These are phyloP conservation scores for Crepidodera aurea DNA, from an alignment of 2,888 invertebrate genomes.

Conservation along the genomic window DNA sequence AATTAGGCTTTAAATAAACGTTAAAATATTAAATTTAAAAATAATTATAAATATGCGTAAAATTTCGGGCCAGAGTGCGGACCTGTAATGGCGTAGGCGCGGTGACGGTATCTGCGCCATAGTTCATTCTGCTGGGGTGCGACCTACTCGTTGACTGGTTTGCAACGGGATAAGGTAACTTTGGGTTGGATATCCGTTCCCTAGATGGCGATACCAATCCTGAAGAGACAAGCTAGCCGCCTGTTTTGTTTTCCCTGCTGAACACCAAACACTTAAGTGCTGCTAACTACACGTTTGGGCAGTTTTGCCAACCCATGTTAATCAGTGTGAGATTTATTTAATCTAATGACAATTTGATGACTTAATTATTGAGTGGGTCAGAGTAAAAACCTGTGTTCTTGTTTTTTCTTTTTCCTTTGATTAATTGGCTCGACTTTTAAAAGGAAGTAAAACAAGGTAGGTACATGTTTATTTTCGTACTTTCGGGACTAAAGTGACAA, in stretches of 20 bases:
- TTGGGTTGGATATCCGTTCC: constrained; percentile 11
- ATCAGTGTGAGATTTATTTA: no score
- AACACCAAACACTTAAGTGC: constrained; percentile 54
- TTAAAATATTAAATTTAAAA: no score
- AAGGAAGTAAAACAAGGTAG: no score
- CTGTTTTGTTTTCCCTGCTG: constrained; percentile 48
- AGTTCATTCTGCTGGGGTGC: constrained; percentile 57
- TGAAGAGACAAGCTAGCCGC: constrained; percentile 45
- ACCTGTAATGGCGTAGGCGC: constrained; percentile 63
- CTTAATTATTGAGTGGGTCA: no score
- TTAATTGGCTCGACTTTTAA: no score
- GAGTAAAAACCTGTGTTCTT: no score
- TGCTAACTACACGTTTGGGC: constrained; percentile 35
- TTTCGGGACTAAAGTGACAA: no score
- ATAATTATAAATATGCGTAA: constrained; percentile 24
- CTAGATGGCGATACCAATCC: constrained; percentile 27
- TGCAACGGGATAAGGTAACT: constrained; percentile 8
- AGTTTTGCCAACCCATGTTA: no score
- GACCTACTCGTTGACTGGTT: constrained; percentile 40
- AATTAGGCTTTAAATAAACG: no score
- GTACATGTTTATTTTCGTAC: no score
- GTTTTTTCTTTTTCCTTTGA: no score
- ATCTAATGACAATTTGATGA: no score
- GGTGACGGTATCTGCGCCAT: constrained; percentile 62
- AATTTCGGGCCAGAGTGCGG: constrained; percentile 47